Base-by-base conservation (phyloP, 2,888 invertebrate species). In the Eubasilissa splendida region DNA sequence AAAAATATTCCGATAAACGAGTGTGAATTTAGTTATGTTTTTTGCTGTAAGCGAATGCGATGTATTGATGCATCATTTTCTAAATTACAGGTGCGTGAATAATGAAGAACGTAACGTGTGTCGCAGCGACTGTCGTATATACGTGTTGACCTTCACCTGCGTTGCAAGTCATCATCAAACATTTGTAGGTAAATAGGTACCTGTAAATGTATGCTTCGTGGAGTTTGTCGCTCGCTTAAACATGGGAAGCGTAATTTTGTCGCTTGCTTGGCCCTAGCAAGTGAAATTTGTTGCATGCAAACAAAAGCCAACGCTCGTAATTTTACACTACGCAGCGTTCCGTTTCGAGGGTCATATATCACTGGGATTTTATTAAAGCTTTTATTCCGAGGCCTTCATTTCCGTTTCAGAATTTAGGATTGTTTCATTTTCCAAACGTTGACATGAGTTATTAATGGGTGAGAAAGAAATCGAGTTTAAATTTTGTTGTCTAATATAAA, bases 361-460 rank as follows among this genome's bases (percentile, higher is more conserved):
- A 71, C 33, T 54, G 53, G 12, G 9, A 8, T 22, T 54, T 71
- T 71, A 54, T 31, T 14, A 71, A 54, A 53, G 54, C 71, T 71
- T 71, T 71, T 71, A 54, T 53, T 14, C 54, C 71, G 42, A 33
- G 71, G 54, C 33, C 71, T 71, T 71, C 54, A 71, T 71, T 71
- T 71, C 71, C 71, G 71, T 33, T 54, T 71, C 71, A 14, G 71
- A 31, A 54, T 53, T 53, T 71, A 54, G 52, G 71, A 71, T 71
- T 71, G 71, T 71, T 71, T 71, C 71, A 71, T 71, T 71, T 71
- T 71, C 42, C n/a, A 71, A 71, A 71, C 54, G 56, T 33, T 56
- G 54, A 53, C 71, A 54, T 71, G 71, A 71, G 53, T 71, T 71
- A 71, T 71, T 22, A 12, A n/a, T 50, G 33, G n/a, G 52, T n/a